phyloP scores from a whole-genome alignment of 2,797 vertebrate species.

The Rhinoraja longicauda region DNA sequence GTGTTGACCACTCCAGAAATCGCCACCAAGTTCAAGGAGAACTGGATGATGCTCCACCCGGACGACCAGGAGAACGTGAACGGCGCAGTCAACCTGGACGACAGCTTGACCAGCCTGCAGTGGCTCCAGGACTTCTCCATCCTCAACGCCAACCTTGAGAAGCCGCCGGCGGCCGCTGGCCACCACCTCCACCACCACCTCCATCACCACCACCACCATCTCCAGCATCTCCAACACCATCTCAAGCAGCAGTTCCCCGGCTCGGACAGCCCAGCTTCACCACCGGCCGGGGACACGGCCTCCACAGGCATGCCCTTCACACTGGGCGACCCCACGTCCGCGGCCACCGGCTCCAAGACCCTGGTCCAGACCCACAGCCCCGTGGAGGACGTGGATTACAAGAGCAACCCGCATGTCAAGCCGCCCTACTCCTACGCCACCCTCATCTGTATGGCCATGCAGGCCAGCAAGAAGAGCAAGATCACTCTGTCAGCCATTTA shows the following conservation, averaged over 20 bases:
- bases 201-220: conserved; percentile 68
- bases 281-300: conserved; percentile 81
- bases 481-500: conserved; percentile 93
- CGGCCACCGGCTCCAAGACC: conserved; percentile 66
- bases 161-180: conserved; percentile 44
- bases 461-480: conserved; percentile 83
- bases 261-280: conserved; percentile 73
- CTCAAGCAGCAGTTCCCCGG: conserved; percentile 58
- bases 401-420: conserved; percentile 77
- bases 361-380: conserved; percentile 64
- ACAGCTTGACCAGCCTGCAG: conserved; percentile 92
- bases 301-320: conserved; percentile 76
- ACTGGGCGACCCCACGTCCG: conserved; percentile 80
- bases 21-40: conserved; percentile 62
- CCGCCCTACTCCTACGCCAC: conserved; percentile 92
- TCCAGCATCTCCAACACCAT: conserved; percentile 57
- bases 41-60: conserved; percentile 57
- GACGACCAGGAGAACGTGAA: conserved; percentile 54
- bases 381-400: conserved; percentile 81
- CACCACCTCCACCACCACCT: conserved; percentile 48
- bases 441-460: conserved; percentile 97
- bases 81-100: conserved; percentile 68
- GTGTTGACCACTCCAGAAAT: conserved; percentile 63
- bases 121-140: conserved; percentile 96
- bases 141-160: conserved; percentile 64